A percentile compares a stretch with the other conserved stretches of the same genome.
These are phyloP conservation scores for Chanos chanos DNA, from an alignment of 2,797 vertebrate species.

Conservation along the genomic window DNA sequence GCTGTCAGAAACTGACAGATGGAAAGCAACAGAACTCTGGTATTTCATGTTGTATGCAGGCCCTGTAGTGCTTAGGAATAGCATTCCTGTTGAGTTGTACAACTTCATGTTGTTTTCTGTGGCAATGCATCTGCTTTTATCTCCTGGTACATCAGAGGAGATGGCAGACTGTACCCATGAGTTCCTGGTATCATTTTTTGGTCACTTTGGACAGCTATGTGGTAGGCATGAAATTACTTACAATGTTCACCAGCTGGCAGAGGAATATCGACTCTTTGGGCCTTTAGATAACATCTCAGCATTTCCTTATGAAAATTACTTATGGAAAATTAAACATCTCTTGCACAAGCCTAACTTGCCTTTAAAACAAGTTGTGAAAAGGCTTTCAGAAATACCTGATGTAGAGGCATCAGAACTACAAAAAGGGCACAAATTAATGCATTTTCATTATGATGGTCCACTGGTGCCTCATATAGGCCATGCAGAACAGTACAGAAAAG, in stretches of 20 bases:
- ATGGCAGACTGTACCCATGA: constrained; percentile 4
- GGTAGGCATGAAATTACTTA: not conserved
- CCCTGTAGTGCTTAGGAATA: constrained; percentile 8
- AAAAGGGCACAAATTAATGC: not conserved
- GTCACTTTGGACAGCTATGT: constrained; percentile 4
- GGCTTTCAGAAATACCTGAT: constrained; percentile 20
- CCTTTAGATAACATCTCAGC: constrained; percentile 14
- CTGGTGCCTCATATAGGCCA: not conserved
- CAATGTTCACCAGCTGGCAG: constrained; percentile 9
- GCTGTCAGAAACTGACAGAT: not conserved
- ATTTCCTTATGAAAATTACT: constrained; percentile 18
- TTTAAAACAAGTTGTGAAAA: constrained; percentile 12
- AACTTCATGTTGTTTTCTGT: constrained; percentile 23
- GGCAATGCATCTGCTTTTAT: not conserved
- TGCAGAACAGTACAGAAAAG: constrained; percentile 7
- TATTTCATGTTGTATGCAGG: constrained; percentile 15
- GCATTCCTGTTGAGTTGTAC: not conserved
- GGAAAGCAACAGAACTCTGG: not conserved
- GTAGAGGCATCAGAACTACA: no score
- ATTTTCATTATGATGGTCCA: not conserved
- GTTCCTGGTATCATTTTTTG: constrained; percentile 7
- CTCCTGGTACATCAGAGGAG: not conserved
- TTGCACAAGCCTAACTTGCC: constrained; percentile 5
- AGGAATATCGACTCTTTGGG: constrained; percentile 1
- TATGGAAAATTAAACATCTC: not conserved